Evolutionary conservation across 2,797 vertebrate genomes (phyloP).

Genomic region (Betta splendens): DNA sequence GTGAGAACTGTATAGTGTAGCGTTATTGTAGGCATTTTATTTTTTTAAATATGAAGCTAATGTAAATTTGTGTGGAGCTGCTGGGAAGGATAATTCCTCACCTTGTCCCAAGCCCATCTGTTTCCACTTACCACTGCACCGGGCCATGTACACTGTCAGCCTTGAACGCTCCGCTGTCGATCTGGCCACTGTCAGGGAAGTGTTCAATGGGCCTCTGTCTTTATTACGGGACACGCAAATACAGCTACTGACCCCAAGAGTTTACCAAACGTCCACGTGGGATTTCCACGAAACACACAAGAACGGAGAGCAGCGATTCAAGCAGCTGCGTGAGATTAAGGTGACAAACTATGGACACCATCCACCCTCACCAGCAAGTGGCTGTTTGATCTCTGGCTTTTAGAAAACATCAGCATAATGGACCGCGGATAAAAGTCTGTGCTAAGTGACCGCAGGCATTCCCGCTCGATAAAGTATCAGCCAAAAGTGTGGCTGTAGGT

Average conservation of each 20-base stretch:
- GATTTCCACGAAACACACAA: slow-evolving; percentile 37
- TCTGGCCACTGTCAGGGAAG: slow-evolving; percentile 74
- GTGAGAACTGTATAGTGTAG: background rate
- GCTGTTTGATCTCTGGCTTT: slow-evolving; percentile 80
- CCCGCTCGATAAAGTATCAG: slow-evolving; percentile 88
- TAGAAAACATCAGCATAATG: slow-evolving; percentile 83
- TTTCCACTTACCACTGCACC: slow-evolving; percentile 79
- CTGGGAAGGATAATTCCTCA: slow-evolving; percentile 71
- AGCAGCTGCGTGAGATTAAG: background rate
- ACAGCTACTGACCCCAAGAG: slow-evolving; percentile 63
- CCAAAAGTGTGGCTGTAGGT: slow-evolving; percentile 56
- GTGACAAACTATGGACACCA: slow-evolving; percentile 46
- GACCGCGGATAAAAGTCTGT: slow-evolving; percentile 85
- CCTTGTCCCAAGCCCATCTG: slow-evolving; percentile 78
- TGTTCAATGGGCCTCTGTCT: slow-evolving; percentile 79
- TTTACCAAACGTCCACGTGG: slow-evolving; percentile 51
- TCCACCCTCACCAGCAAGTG: slow-evolving; percentile 67
- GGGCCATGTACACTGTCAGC: slow-evolving; percentile 79
- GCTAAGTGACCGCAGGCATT: slow-evolving; percentile 89
- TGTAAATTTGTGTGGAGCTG: slow-evolving; percentile 52
- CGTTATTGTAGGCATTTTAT: slow-evolving; percentile 12
- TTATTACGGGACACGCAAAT: slow-evolving; percentile 73
- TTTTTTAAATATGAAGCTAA: slow-evolving; percentile 28
- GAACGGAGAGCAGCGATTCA: slow-evolving; percentile 2
- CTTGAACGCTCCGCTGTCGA: slow-evolving; percentile 75